These are phyloP conservation scores for Holocentrus rufus DNA, from an alignment of 2,797 vertebrate genomes.

Conservation along the genomic window DNA sequence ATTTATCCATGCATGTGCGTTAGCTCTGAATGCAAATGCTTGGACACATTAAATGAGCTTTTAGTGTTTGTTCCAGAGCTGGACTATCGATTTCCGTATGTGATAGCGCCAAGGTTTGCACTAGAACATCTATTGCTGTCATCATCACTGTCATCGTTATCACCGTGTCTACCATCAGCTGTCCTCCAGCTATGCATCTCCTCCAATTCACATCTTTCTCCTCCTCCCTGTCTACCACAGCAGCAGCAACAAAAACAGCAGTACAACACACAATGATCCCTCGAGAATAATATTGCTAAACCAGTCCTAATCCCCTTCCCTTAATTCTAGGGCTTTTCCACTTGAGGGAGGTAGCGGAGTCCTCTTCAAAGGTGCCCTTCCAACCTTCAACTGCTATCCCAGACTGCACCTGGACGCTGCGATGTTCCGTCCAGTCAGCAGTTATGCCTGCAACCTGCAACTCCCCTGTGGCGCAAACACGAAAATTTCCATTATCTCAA, in stretches of 20 bases:
- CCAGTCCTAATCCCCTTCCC: constrained; percentile 2
- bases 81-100: background rate
- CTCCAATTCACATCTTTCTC: constrained; percentile 5
- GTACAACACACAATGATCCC: constrained; percentile 26
- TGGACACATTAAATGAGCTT: constrained; percentile 8
- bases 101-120: background rate
- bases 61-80: background rate
- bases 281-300: constrained; percentile 32
- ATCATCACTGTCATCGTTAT: background rate
- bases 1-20: background rate
- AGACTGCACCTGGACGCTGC: constrained; percentile 57
- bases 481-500: constrained; percentile 68
- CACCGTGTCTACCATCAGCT: background rate
- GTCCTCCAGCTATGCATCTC: background rate
- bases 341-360: constrained; percentile 35
- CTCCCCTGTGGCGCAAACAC: constrained; percentile 59
- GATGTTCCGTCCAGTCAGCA: constrained; percentile 63
- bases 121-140: background rate
- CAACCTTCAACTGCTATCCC: constrained; percentile 25
- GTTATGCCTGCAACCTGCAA: constrained; percentile 47
- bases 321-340: constrained; percentile 19
- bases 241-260: constrained; percentile 34
- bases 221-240: constrained; percentile 22
- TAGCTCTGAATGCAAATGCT: background rate
- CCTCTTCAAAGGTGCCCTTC: constrained; percentile 46